Percentiles rank a stretch among this genome's conserved stretches.
Evolutionary conservation across 1,140 invertebrate genomes (phyloP).

Genomic region (Campodea augens): DNA sequence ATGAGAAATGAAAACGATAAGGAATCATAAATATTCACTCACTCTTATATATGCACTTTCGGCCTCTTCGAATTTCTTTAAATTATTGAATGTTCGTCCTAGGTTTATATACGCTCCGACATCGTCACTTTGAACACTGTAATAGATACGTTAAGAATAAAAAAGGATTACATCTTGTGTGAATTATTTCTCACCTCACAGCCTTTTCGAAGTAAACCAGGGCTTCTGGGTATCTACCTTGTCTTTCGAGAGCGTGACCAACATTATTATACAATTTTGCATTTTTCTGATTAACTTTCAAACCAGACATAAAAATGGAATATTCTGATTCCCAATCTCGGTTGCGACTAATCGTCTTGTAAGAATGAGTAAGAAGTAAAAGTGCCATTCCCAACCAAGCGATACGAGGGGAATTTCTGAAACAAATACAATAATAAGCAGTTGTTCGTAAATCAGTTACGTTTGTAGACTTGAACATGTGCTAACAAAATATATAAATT

Average conservation of each 20-base stretch:
- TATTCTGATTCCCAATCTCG: conserved; percentile 87
- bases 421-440: too few relatives aligned
- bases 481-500: too few relatives aligned
- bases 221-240: conserved; percentile 63
- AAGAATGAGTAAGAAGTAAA: conserved; percentile 47
- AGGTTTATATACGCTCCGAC: conserved; percentile 94
- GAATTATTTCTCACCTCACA: conserved; percentile 42
- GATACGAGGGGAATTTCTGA: too few relatives aligned
- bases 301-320: conserved; percentile 74
- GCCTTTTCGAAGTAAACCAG: conserved; percentile 81
- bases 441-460: too few relatives aligned
- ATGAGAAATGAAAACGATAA: too few relatives aligned
- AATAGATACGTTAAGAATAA: conserved; percentile 12
- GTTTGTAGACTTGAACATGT: too few relatives aligned
- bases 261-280: conserved; percentile 95
- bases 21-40: too few relatives aligned
- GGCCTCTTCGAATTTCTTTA: conserved; percentile 77
- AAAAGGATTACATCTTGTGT: too few relatives aligned
- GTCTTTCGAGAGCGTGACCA: conserved; percentile 78
- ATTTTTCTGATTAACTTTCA: conserved; percentile 77
- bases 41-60: conserved; percentile 75
- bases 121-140: conserved; percentile 77
- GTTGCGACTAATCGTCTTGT: conserved; percentile 70
- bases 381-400: conserved; percentile 38
- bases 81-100: conserved; percentile 78